Percentiles rank a stretch among this genome's conserved stretches.
Conservation (phyloP, 2,113 vertebrate species). For the Lynx canadensis region DNA sequence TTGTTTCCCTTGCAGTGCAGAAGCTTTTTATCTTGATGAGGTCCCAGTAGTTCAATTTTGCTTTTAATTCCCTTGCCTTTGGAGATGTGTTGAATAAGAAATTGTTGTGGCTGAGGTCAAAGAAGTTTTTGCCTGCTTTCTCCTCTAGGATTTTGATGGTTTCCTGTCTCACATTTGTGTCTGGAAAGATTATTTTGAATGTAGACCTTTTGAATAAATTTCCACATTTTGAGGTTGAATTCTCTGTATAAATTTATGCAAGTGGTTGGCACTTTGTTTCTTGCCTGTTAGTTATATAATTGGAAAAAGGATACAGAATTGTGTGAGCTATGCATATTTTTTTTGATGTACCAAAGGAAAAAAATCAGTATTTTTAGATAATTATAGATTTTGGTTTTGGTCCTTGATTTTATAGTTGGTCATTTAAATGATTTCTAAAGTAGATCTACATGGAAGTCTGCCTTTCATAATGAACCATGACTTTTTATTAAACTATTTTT, state of each 20-base stretch:
- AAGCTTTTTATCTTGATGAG: too few species aligned
- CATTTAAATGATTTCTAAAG: constrained; percentile 6
- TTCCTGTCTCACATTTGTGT: too few species aligned
- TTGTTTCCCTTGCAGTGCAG: too few species aligned
- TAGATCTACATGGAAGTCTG: background rate
- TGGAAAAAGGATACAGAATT: constrained; percentile 10
- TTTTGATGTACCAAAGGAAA: background rate
- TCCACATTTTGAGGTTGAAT: background rate
- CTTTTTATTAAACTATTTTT: constrained; percentile 33
- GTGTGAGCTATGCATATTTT: constrained; percentile 24
- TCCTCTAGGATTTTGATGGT: too few species aligned
- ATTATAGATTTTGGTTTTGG: constrained; percentile 13
- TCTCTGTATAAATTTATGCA: background rate
- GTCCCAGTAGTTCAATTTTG: too few species aligned
- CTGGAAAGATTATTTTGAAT: constrained; percentile 11
- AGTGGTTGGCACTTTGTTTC: background rate
- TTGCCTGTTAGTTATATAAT: background rate
- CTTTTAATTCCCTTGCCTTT: too few species aligned
- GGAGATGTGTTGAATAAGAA: too few species aligned
- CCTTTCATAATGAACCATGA: background rate
- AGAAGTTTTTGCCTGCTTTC: too few species aligned
- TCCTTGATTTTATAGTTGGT: background rate
- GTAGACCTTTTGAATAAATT: constrained; percentile 23
- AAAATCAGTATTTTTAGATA: constrained; percentile 22
- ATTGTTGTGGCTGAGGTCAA: too few species aligned